phyloP scores from a whole-genome alignment of 1,140 invertebrate species.

The Drosophila burlai region DNA sequence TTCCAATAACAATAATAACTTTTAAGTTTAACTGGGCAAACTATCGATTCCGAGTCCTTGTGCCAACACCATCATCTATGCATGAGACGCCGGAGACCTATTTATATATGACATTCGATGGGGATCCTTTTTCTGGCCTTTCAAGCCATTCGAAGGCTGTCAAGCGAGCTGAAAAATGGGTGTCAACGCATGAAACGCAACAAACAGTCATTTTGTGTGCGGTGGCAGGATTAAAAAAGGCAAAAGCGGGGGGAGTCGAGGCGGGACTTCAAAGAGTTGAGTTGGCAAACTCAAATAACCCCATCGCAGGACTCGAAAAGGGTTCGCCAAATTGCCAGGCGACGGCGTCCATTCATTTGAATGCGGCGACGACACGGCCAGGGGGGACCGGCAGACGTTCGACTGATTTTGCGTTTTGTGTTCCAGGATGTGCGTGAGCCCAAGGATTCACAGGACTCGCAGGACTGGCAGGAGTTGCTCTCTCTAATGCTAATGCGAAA shows the following conservation, averaged over 20 bases:
- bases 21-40: not conserved
- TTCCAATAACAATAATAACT: not conserved
- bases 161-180: constrained; percentile 64
- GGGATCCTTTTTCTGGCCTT: constrained; percentile 11
- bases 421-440: constrained; percentile 31
- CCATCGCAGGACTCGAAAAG: constrained; percentile 54
- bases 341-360: constrained; percentile 71
- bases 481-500: constrained; percentile 74
- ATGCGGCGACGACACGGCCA: constrained; percentile 31
- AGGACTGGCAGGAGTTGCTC: not conserved
- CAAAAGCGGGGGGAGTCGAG: not conserved
- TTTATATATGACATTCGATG: not conserved
- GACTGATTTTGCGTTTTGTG: constrained; percentile 76
- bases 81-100: not conserved
- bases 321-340: constrained; percentile 73
- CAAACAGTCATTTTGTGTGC: constrained; percentile 73
- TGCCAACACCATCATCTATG: constrained; percentile 5
- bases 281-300: constrained; percentile 55
- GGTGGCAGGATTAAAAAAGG: constrained; percentile 35
- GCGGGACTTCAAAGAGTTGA: constrained; percentile 55
- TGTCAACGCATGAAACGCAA: constrained; percentile 79
- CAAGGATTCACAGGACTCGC: constrained; percentile 8
- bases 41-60: constrained; percentile 4
- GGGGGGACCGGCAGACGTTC: constrained; percentile 13
- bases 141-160: constrained; percentile 19